These are phyloP conservation scores for Ameiurus melas DNA, from an alignment of 2,113 vertebrate genomes.

Conservation along the genomic window DNA sequence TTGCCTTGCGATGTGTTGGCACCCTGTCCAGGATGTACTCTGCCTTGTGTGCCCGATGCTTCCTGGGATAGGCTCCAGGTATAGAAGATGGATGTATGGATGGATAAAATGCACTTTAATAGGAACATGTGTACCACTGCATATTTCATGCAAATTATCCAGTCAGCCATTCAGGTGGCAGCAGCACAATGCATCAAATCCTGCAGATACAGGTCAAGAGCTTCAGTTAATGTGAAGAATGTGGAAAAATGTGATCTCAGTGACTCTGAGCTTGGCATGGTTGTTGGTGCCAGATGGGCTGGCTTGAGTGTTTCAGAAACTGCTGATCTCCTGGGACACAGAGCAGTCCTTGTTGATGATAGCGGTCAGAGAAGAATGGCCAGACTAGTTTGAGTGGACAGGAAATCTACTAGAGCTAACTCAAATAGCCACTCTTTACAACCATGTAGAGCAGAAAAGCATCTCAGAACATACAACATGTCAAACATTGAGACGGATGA, in stretches of 20 bases:
- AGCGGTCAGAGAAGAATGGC: neutral
- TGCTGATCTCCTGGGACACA: neutral
- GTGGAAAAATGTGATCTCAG: neutral
- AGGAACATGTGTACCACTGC: neutral
- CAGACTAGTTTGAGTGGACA: neutral
- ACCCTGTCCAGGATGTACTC: too few relatives aligned
- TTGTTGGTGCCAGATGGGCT: neutral
- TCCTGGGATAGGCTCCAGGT: too few relatives aligned
- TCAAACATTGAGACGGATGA: neutral
- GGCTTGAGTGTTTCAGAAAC: neutral
- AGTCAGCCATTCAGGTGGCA: neutral
- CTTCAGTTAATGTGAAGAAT: neutral
- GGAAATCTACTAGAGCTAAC: neutral
- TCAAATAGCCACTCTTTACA: neutral
- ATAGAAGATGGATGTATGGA: too few relatives aligned
- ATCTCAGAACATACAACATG: neutral
- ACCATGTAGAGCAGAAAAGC: neutral
- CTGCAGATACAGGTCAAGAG: neutral
- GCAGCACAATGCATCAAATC: neutral
- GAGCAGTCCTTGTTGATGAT: neutral
- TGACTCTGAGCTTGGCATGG: neutral
- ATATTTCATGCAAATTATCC: neutral
- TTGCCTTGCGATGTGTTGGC: neutral
- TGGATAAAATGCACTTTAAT: neutral
- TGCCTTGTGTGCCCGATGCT: too few relatives aligned